A percentile compares a stretch with the other conserved stretches of the same genome.
Evolutionary conservation across 2,888 invertebrate species (phyloP).

Genomic region (Amblyteles armatorius): DNA sequence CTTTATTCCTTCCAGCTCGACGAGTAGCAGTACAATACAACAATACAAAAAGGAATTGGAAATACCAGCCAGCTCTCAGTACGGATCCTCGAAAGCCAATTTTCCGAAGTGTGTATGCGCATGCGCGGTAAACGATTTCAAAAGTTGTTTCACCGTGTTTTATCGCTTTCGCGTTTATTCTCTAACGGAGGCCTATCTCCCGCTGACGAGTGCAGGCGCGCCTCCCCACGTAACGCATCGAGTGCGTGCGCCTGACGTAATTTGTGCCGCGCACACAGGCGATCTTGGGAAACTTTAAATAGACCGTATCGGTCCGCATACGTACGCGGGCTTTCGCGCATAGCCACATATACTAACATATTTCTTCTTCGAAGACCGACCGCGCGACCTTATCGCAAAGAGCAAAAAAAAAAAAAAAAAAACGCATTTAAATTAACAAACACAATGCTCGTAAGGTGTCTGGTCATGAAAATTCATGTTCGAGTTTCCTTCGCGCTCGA

Average conservation of each 20-base stretch:
- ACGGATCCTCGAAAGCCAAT: background rate
- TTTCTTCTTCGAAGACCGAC: background rate
- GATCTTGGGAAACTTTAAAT: conserved; percentile 68
- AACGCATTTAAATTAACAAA: background rate
- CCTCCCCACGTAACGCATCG: conserved; percentile 52
- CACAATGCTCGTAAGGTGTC: background rate
- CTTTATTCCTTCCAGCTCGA: background rate
- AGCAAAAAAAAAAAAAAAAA: background rate
- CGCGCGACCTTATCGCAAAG: background rate
- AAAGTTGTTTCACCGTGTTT: conserved; percentile 11
- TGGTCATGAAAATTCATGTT: background rate
- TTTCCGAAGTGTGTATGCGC: background rate
- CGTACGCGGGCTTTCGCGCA: conserved; percentile 5
- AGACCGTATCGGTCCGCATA: conserved; percentile 60
- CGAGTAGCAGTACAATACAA: background rate
- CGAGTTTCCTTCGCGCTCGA: background rate
- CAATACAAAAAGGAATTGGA: conserved; percentile 17
- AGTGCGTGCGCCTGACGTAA: conserved; percentile 63
- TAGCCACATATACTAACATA: background rate
- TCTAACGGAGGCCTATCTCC: conserved; percentile 22
- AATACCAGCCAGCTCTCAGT: background rate
- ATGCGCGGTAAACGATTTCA: conserved; percentile 5
- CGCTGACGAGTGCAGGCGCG: conserved; percentile 12
- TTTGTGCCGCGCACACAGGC: conserved; percentile 50
- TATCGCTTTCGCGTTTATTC: conserved; percentile 33